A percentile compares a stretch with the other conserved stretches of the same genome.
These are phyloP conservation scores for Dicycla oo DNA, from an alignment of 2,888 invertebrate species.

Conservation along the genomic window DNA sequence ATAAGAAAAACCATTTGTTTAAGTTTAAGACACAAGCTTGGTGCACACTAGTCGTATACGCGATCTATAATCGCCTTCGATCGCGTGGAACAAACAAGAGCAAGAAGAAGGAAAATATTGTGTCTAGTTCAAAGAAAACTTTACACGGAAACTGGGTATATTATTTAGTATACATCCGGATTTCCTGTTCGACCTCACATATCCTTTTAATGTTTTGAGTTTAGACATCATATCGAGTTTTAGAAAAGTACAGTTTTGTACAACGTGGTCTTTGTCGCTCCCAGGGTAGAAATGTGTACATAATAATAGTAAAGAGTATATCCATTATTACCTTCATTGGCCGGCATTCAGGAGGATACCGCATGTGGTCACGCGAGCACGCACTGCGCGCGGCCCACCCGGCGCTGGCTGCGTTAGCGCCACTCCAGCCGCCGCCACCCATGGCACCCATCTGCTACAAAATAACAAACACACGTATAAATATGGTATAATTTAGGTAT, in stretches of 20 bases:
- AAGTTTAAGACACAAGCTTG: background rate
- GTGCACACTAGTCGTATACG: too few relatives aligned
- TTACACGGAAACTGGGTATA: background rate
- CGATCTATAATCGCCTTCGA: too few relatives aligned
- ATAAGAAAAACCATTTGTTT: background rate
- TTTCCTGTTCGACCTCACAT: background rate
- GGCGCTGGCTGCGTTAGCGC: conserved; percentile 73
- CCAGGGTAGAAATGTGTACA: conserved; percentile 17
- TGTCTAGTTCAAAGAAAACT: background rate
- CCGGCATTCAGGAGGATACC: conserved; percentile 83
- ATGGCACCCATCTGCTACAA: conserved; percentile 80
- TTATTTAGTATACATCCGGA: background rate
- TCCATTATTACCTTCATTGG: conserved; percentile 79
- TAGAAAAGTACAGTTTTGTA: background rate
- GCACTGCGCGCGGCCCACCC: conserved; percentile 80
- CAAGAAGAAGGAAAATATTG: background rate
- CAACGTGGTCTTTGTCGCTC: background rate
- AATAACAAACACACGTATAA: background rate
- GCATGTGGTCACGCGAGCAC: conserved; percentile 83
- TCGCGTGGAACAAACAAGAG: background rate
- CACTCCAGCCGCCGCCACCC: conserved; percentile 79
- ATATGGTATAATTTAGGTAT: background rate
- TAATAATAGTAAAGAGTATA: conserved; percentile 38
- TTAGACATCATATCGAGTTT: background rate
- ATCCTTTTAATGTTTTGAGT: background rate